Base-by-base conservation (phyloP, 2,113 vertebrate genomes). In the Entosphenus tridentatus region DNA sequence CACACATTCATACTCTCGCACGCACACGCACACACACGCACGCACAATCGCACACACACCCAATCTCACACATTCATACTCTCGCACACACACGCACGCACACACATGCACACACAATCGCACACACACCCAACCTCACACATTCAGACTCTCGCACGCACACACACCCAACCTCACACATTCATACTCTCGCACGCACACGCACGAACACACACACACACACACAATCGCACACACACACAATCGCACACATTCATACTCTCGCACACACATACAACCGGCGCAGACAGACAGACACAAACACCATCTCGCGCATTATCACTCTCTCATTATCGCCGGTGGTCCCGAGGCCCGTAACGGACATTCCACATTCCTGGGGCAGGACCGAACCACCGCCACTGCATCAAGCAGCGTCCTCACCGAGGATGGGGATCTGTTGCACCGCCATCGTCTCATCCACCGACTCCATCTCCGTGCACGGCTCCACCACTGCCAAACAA, bases 381-480 rank as follows among this genome's bases (percentile, higher is more conserved):
- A 10, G 2, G 5, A 55, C 10, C 18, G 56, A 9, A n/a, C 57
- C 39, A 7, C 16, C 68, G 70, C 57, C 54, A 39, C 1, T 2
- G 12, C 56, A 56, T 11, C 10, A 56, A 70, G 56, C 21, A 16
- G 10, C 1, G 1, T 4, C 80, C 87, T 84, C 76, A 96, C 93
- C 83, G 71, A 83, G 76, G 56, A 95, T 76, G 2, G 88, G 87
- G 55, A 97, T 76, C 11, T 95, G 91, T 68, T 71, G 21, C 57
- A 97, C 86, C 0, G 81, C 80, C 83, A 85, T 85, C 0, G 83
- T 85, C 70, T 85, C 83, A 1, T 85, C 83, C 70, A 76, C 78
- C 67, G 84, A 85, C 13, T 82, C 80, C 0, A 80, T 74, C 2
- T 81, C 79, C 2, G 80, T 80, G 75, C 80, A 78, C 57, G 82